These are phyloP conservation scores for Euplexia lucipara DNA, from an alignment of 2,888 invertebrate species.

Conservation along the genomic window DNA sequence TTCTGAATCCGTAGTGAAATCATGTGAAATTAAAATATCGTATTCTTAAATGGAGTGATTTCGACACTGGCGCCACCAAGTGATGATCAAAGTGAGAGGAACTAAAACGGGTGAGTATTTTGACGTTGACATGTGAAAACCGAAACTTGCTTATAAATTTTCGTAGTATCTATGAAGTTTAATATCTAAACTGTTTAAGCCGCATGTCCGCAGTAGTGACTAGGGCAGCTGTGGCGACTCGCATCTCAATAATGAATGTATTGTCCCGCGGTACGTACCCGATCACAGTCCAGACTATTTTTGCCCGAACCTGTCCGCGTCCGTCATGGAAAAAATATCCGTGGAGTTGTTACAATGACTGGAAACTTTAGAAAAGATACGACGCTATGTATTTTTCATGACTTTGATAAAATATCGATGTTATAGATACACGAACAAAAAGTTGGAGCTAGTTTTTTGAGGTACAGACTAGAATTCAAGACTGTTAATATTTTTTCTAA, in stretches of 20 bases:
- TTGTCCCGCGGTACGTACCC: conserved; percentile 84
- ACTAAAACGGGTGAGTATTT: too few relatives aligned
- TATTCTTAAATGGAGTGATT: too few relatives aligned
- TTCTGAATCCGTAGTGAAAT: too few relatives aligned
- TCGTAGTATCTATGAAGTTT: background rate
- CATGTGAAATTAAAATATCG: too few relatives aligned
- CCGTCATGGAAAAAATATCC: conserved; percentile 76
- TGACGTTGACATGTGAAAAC: too few relatives aligned
- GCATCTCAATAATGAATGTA: conserved; percentile 88
- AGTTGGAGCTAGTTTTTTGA: conserved; percentile 35
- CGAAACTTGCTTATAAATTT: conserved; percentile 1
- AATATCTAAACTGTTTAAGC: conserved; percentile 43
- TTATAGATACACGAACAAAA: conserved; percentile 43
- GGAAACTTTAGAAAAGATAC: conserved; percentile 53
- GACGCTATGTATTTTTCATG: conserved; percentile 62
- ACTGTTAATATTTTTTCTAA: conserved; percentile 20
- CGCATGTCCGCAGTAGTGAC: conserved; percentile 39
- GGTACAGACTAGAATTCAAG: conserved; percentile 19
- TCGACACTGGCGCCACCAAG: too few relatives aligned
- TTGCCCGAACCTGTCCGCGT: conserved; percentile 88
- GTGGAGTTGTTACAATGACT: conserved; percentile 69
- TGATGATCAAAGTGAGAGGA: too few relatives aligned
- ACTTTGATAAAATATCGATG: conserved; percentile 46
- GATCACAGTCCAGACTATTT: conserved; percentile 86
- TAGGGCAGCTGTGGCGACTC: conserved; percentile 65